Evolutionary conservation across 2,113 vertebrate genomes (phyloP), one percentile per base, ranked within the genome.

Genomic region (Thamnophis sirtalis): DNA sequence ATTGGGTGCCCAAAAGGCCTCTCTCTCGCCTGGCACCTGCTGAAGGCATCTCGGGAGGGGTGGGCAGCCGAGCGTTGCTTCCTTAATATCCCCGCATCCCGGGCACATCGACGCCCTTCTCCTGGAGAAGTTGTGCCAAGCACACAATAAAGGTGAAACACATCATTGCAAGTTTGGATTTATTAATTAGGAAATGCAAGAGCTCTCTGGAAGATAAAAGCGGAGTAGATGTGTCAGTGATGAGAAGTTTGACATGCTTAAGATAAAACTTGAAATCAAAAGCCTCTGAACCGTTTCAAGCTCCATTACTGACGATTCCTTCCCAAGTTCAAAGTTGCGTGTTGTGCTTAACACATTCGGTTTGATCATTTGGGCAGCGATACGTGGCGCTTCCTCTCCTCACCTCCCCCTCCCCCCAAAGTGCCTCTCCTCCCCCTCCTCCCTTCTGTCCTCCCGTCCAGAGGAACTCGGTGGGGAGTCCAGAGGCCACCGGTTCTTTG

Each of bases 101-200:
- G 93, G 91, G 91, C 51, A 56, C 0, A 2, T 68, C 94, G 85
- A 93, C 54, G 26, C 49, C 91, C 96, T n/a, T n/a, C n/a, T 97
- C 95, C 91, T 0, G 7, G 91, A 13, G 94, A 96, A 96, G 95
- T 92, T 93, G 86, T 60, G 26, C 84, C 93, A 96, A 96, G 68
- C 68, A 84, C 63, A 92, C 94, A 94, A 90, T 92, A 93, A 97
- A 97, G 96, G 96, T 97, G 95, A 96, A 97, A 95, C 95, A 54
- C 96, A 93, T 97, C 97, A 97, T 98, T 97, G n/a, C 97, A 97
- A 96, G 95, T 96, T 97, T 96, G 96, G 95, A 94, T 97, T 96
- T 96, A 97, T 97, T 98, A 98, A 97, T 98, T 97, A 97, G 97
- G 96, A 95, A 96, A 96, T 96, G 95, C 94, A 95, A 97, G 96